Conservation (phyloP, 2,113 vertebrate genomes). For the Gallinago paraguaiae region DNA sequence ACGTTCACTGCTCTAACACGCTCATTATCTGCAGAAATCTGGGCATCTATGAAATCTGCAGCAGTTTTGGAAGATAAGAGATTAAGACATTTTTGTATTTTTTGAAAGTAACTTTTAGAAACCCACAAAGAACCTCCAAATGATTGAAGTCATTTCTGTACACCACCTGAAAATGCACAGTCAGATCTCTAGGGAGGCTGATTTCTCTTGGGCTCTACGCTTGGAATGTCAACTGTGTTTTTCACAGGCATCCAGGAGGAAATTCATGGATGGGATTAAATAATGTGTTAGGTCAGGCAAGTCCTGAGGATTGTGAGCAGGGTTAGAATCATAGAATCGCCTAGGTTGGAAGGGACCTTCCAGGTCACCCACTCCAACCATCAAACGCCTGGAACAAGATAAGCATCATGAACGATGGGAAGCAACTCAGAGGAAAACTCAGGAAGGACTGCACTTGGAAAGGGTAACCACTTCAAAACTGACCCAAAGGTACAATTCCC, state of each 20-base stretch:
- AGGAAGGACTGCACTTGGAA: neutral
- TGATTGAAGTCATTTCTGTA: neutral
- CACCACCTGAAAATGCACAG: neutral
- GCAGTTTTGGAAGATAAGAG: neutral
- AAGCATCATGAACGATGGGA: neutral
- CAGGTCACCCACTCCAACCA: too few relatives aligned
- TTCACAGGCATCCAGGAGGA: neutral
- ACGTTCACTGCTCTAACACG: neutral
- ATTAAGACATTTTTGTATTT: neutral
- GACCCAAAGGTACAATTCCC: neutral
- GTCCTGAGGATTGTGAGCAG: neutral
- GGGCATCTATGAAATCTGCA: neutral
- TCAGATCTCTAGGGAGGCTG: neutral
- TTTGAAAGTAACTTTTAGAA: neutral
- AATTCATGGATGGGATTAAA: neutral
- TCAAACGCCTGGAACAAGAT: neutral
- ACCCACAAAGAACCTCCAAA: neutral
- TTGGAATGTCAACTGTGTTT: neutral
- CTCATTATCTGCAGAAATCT: neutral
- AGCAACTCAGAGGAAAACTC: neutral
- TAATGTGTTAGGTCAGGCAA: neutral
- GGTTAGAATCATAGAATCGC: too few relatives aligned
- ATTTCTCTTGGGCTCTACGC: neutral
- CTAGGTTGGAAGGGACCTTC: too few relatives aligned
- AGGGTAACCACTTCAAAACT: neutral